These are phyloP conservation scores for Nemapogon koenigi DNA, from an alignment of 2,888 invertebrate genomes.

Conservation along the genomic window DNA sequence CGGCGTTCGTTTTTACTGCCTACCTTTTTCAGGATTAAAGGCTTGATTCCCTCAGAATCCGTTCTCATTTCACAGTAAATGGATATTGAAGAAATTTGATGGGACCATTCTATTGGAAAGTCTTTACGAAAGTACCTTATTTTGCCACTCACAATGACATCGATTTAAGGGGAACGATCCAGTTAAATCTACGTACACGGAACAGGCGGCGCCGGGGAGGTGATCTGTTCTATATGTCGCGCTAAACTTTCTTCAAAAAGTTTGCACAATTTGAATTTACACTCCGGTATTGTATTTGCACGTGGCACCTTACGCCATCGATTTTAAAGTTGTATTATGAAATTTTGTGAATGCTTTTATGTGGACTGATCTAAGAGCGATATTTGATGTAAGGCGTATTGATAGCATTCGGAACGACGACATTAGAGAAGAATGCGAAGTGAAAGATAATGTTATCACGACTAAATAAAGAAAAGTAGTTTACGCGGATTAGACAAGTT, in stretches of 20 bases:
- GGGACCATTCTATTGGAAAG: slow-evolving; percentile 51
- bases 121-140: slow-evolving; percentile 53
- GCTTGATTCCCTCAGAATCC: slow-evolving; percentile 51
- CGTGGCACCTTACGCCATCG: not conserved
- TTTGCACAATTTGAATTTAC: slow-evolving; percentile 32
- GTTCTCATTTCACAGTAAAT: slow-evolving; percentile 53
- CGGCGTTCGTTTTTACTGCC: slow-evolving; percentile 14
- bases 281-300: slow-evolving; percentile 24
- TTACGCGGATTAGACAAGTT: too few species aligned
- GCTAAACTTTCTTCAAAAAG: slow-evolving; percentile 26
- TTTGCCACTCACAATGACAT: slow-evolving; percentile 55
- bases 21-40: slow-evolving; percentile 31
- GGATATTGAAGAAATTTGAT: slow-evolving; percentile 58
- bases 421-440: too few species aligned
- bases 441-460: too few species aligned
- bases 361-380: too few species aligned
- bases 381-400: too few species aligned
- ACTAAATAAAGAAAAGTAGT: too few species aligned
- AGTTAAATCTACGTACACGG: slow-evolving; percentile 56
- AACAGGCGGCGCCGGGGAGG: slow-evolving; percentile 55
- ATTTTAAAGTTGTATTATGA: not conserved
- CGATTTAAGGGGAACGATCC: slow-evolving; percentile 62
- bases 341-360: too few species aligned
- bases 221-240: slow-evolving; percentile 57
- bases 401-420: too few species aligned